A percentile compares a stretch with the other conserved stretches of the same genome.
Evolutionary conservation across 2,797 vertebrate species (phyloP).

Genomic region (Lindbergichthys nudifrons): DNA sequence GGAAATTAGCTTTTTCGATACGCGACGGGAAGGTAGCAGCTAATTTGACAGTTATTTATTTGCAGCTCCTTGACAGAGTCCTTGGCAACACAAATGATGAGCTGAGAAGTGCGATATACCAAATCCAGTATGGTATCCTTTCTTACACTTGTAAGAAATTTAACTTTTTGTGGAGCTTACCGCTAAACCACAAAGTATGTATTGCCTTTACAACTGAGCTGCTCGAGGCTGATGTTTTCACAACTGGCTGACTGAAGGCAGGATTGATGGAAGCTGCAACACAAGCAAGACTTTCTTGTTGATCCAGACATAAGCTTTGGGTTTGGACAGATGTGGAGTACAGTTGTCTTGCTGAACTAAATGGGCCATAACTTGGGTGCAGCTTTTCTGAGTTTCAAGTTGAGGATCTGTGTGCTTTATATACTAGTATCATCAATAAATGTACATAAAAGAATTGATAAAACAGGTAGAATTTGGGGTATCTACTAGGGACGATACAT

Average conservation of each 20-base stretch:
- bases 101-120: constrained; percentile 13
- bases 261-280: constrained; percentile 47
- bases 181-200: constrained; percentile 37
- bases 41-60: constrained; percentile 31
- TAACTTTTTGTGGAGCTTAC: constrained; percentile 28
- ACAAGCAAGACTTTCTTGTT: constrained; percentile 46
- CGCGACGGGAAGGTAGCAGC: background rate
- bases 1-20: constrained; percentile 29
- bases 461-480: background rate
- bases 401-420: background rate
- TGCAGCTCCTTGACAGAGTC: constrained; percentile 19
- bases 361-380: constrained; percentile 11
- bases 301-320: constrained; percentile 47
- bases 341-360: constrained; percentile 23
- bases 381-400: constrained; percentile 23
- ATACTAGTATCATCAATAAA: background rate
- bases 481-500: too few relatives aligned
- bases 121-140: constrained; percentile 28
- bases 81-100: constrained; percentile 25
- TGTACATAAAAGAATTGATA: background rate
- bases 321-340: constrained; percentile 46
- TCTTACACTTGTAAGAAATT: constrained; percentile 18
- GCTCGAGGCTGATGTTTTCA: constrained; percentile 38
- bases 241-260: constrained; percentile 47
- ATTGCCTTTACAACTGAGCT: constrained; percentile 47